Base-by-base conservation (phyloP, 2,797 vertebrate genomes). In the Antennarius maculatus region DNA sequence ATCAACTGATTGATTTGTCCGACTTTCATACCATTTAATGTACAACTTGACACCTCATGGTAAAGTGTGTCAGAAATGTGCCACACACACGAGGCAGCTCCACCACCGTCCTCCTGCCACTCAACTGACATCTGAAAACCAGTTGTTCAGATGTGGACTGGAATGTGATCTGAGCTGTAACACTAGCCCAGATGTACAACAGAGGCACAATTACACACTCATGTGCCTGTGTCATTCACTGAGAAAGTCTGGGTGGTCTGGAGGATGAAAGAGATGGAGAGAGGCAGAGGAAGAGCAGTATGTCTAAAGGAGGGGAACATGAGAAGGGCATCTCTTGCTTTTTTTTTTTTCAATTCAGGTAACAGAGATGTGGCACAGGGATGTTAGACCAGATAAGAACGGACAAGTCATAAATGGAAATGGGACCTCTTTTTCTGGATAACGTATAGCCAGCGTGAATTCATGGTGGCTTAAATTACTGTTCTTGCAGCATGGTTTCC, bases 281-380 rank as follows among this genome's bases (percentile, higher is more conserved):
- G 83, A 66, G 46, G 54, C 46, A 72, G 66, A 71, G 42, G 75
- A 60, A 74, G 68, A 79, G 80, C 78, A 77, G 68, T 66, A 54
- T 79, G 83, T 84, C 81, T 88, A 55, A 73, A 62, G 42, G 17
- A 6, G 62, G 65, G 83, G 69, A 80, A 86, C 82, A 79, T 80
- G 76, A 89, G 84, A 86, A 84, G 77, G 80, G 66, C 74, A 86
- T 85, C 79, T 86, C 71, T 83, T 79, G 64, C 88, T 82, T 87
- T 83, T 83, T 79, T 66, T 89, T 83, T 82, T 88, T 83, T 83
- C 88, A 85, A 89, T 89, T 89, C 87, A 83, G 84, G 84, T 77
- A 86, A 81, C 71, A 4, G 79, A 80, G 81, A 89, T 81, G 71
- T 69, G 83, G 86, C 80, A 72, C 59, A 71, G 58, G 49, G 74